Base-by-base conservation (phyloP, 92 coral and sea anemone species). In the Epizoanthus stellaris region DNA sequence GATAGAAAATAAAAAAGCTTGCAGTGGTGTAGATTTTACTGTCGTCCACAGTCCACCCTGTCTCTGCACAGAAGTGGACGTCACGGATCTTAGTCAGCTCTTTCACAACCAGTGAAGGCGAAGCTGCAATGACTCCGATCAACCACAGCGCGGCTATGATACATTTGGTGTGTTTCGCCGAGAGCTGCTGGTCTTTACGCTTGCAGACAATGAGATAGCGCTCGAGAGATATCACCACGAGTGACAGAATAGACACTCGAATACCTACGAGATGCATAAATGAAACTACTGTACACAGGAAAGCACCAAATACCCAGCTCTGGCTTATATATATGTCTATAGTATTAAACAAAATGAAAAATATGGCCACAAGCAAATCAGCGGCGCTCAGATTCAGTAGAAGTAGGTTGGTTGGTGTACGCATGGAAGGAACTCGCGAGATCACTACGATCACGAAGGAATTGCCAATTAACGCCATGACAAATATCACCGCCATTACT, bases 321-420 rank as follows among this genome's bases (percentile, higher is more conserved):
- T 76, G 89, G 6, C 87, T 86, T 43, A 92, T 73, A 69, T 89
- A 94, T 20, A 91, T 47, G 56, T 87, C 95, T 25, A 92, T 85
- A 10, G 98, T 92, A 7, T 85, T 66, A 59, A 94, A 94, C 10
- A 94, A 90, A 6, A 94, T 73, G 71, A 77, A 87, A 45, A 92
- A 42, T 15, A 82, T 89, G 11, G 95, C 98, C 21, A 92, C 93
- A 17, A 94, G 42, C 19, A 94, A 74, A 65, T 94, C 98, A 16
- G 98, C 98, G 49, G 90, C 68, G 63, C 98, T 92, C 76, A 94
- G 62, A 73, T 94, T 89, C 60, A 94, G 69, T 10, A 94, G 72
- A 47, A 94, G 83, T 17, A 88, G 67, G 75, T 92, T 92, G 2
- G 95, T 94, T 1, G 98, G 88, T 53, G 95, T 94, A 14, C 82